phyloP scores from a whole-genome alignment of 2,797 vertebrate species.

The Mormyrops boulengeri region DNA sequence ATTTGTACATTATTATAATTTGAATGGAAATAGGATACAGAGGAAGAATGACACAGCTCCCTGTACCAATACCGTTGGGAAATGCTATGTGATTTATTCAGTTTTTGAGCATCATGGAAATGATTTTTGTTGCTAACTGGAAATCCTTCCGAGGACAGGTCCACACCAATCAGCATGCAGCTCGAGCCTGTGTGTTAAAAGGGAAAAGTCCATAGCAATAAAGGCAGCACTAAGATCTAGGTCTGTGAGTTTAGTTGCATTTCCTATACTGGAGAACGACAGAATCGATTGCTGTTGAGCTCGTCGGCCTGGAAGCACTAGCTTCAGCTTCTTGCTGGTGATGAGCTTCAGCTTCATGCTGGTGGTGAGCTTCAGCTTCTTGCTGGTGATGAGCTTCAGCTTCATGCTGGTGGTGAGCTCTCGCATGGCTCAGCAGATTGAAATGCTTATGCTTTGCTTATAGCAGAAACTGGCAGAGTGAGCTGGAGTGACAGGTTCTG shows the following conservation, averaged over 20 bases:
- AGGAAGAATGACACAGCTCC: not conserved
- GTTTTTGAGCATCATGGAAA: not conserved
- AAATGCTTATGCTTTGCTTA: not conserved
- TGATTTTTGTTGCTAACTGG: not conserved
- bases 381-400: too few relatives aligned
- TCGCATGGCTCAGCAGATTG: not conserved
- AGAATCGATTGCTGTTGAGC: not conserved
- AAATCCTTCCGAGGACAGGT: not conserved
- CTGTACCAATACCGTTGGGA: not conserved
- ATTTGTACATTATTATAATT: not conserved
- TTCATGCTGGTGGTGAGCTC: not conserved
- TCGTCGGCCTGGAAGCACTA: not conserved
- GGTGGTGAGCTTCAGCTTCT: too few relatives aligned
- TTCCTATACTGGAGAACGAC: not conserved
- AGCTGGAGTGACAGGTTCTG: not conserved
- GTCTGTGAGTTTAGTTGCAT: not conserved
- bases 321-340: not conserved
- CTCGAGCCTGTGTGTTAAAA: not conserved
- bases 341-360: not conserved
- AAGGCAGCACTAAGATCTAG: not conserved
- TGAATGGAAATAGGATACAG: not conserved
- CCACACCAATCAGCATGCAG: not conserved
- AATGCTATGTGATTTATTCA: not conserved
- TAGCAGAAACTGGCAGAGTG: not conserved
- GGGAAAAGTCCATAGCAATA: not conserved